These are phyloP conservation scores for Pyrocephalus nanus DNA, from an alignment of 2,797 vertebrate genomes.

Conservation along the genomic window DNA sequence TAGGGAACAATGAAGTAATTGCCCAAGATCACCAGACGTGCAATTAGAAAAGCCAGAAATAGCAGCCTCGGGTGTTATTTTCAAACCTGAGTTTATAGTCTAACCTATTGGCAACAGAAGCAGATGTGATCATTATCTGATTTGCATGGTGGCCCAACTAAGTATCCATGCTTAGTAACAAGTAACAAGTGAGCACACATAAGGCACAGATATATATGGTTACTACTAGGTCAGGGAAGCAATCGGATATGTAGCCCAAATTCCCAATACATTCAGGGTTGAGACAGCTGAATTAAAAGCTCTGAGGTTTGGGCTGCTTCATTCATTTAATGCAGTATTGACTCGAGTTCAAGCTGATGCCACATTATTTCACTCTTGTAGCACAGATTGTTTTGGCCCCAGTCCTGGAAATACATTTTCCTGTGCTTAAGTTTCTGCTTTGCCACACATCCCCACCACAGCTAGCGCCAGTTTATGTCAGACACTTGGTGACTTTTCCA, in stretches of 20 bases:
- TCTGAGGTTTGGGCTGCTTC: not conserved
- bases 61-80: not conserved
- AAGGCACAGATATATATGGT: fast-evolving
- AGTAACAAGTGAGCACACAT: fast-evolving
- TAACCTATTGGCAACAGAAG: not conserved
- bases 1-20: not conserved
- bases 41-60: not conserved
- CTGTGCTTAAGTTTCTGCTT: not conserved
- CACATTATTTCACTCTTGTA: not conserved
- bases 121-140: not conserved
- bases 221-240: not conserved
- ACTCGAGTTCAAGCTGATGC: not conserved
- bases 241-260: not conserved
- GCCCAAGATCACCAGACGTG: not conserved
- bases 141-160: not conserved
- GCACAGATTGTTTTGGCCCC: not conserved
- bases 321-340: not conserved
- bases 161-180: fast-evolving
- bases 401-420: not conserved
- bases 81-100: not conserved
- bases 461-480: not conserved
- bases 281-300: not conserved
- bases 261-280: not conserved
- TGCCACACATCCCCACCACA: not conserved
- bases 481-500: not conserved